Base-by-base conservation (phyloP, 2,797 vertebrate species). In the Trematomus bernacchii region DNA sequence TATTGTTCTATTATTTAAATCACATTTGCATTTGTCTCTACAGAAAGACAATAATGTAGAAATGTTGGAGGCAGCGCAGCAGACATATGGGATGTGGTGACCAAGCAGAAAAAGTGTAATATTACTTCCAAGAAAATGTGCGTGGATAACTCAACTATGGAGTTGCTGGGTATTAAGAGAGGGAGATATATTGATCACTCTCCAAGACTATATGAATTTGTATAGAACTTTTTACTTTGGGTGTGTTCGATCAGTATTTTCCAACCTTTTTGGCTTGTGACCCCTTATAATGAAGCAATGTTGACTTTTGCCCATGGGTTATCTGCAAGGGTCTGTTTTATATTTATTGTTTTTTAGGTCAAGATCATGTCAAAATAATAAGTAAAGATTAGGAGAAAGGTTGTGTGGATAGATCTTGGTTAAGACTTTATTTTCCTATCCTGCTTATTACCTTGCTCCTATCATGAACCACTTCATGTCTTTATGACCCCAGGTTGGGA, bases 1-100 rank as follows among this genome's bases (percentile, higher is more conserved):
- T 44, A 44, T 51, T 60, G 43, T 70, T 74, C 43, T 58, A 19
- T 79, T 57, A 58, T 66, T 77, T 30, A 61, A 88, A 88, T 85
- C 14, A 60, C 44, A 64, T 62, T 57, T 59, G n/a, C 23, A 61
- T 71, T 73, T 63, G 18, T 42, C n/a, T 67, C 55, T 52, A 60
- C 21, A 37, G 59, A 27, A 72, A 52, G 44, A 62, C 33, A 63
- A 47, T 66, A 55, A 82, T 59, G 58, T 61, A 43, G n/a, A 75
- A 44, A 33, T 57, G 71, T 73, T 61, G 71, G 65, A 64, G 51
- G 77, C 47, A 23, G 66, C 53, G 21, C 23, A 51, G 58, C 3
- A 48, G 53, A 67, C 14, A 33, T 57, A 33, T 58, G 12, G 46
- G 37, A 65, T 46, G 60, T 47, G 67, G 69, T 63, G 48, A 75